Percentiles rank a stretch among this genome's conserved stretches.
phyloP scores from a whole-genome alignment of 2,113 vertebrate species.

The Zeus faber region DNA sequence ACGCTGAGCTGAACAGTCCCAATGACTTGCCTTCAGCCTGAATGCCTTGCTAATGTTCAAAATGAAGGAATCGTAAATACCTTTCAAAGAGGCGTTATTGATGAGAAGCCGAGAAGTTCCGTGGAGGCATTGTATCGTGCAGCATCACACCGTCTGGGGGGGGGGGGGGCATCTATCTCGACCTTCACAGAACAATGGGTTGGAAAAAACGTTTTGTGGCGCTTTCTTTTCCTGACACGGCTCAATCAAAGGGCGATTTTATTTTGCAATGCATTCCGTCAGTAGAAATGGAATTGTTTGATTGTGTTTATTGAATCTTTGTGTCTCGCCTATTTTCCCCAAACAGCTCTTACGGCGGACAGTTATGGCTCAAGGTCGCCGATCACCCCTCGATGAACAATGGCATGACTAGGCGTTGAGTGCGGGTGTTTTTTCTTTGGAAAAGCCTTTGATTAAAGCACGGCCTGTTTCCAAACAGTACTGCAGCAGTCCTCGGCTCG shows the following conservation, averaged over 20 bases:
- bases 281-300: slow-evolving; percentile 5
- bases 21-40: too few species aligned
- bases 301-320: slow-evolving; percentile 20
- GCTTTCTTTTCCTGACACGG: background rate
- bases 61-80: background rate
- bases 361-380: slow-evolving; percentile 2
- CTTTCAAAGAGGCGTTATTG: background rate
- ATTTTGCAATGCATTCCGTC: slow-evolving; percentile 1
- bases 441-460: background rate
- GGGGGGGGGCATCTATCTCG: slow-evolving; percentile 11
- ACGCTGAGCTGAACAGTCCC: background rate
- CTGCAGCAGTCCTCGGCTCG: too few species aligned
- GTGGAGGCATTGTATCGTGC: background rate
- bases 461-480: background rate
- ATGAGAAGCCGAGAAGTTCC: background rate
- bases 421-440: background rate
- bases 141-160: slow-evolving; percentile 2
- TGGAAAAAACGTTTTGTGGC: background rate
- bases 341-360: background rate
- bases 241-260: slow-evolving; percentile 17
- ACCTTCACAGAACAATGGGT: slow-evolving; percentile 18
- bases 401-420: background rate
- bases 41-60: background rate
- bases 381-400: slow-evolving; percentile 1
- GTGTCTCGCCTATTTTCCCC: background rate